Evolutionary conservation across 1,140 invertebrate genomes (phyloP).

Genomic region (Ridgeia piscesae): DNA sequence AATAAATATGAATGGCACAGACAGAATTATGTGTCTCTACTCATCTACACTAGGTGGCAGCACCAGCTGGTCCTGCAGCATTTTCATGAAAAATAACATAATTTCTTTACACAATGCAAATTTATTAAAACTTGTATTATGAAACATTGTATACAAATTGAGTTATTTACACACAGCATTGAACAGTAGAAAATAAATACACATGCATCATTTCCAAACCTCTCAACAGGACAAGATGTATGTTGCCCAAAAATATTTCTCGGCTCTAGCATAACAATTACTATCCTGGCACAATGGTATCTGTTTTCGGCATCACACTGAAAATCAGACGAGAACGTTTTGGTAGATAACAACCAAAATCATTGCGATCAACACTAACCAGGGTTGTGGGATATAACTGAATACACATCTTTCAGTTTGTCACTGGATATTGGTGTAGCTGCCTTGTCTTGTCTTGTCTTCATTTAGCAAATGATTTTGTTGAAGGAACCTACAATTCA

Average conservation of each 20-base stretch:
- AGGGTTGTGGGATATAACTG: background rate
- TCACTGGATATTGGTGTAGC: background rate
- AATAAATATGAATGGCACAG: background rate
- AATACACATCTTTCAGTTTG: background rate
- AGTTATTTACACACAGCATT: background rate
- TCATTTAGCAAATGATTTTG: background rate
- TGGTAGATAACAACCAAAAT: background rate
- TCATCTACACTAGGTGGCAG: background rate
- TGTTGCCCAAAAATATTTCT: background rate
- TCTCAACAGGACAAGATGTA: background rate
- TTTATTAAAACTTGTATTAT: slow-evolving; percentile 1
- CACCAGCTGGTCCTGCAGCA: background rate
- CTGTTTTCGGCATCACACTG: background rate
- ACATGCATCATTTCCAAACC: background rate
- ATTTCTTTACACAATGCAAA: background rate
- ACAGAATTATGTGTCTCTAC: background rate
- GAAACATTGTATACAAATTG: background rate
- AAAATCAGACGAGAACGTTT: no score
- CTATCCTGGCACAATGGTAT: background rate
- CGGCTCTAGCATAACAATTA: background rate
- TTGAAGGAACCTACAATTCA: background rate
- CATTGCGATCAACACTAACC: background rate
- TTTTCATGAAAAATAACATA: background rate
- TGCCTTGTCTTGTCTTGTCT: background rate
- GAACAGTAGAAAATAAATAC: slow-evolving; percentile 1